These are phyloP conservation scores for Hemitrygon akajei DNA, from an alignment of 2,797 vertebrate species.

Conservation along the genomic window DNA sequence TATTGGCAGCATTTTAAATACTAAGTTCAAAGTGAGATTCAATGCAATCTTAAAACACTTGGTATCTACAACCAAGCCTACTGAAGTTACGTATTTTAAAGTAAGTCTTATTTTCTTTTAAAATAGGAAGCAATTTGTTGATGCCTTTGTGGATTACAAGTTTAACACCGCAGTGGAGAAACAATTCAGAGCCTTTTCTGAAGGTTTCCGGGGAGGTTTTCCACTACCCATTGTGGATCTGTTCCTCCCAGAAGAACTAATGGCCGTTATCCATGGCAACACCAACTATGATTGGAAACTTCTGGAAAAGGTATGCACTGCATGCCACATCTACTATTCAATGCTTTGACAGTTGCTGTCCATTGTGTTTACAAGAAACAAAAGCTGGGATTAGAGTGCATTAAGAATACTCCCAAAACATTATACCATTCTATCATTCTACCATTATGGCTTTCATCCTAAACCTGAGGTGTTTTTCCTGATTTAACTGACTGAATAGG, in stretches of 20 bases:
- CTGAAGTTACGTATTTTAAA: neutral
- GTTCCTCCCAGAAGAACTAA: conserved; percentile 54
- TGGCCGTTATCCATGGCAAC: conserved; percentile 47
- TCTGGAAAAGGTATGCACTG: conserved; percentile 51
- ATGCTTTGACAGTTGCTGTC: neutral
- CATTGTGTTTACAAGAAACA: neutral
- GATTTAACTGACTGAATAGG: neutral
- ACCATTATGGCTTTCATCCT: neutral
- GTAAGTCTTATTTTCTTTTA: conserved; percentile 19
- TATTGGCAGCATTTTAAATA: no score
- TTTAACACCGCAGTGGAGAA: conserved; percentile 50
- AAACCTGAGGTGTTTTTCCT: neutral
- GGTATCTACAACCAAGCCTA: neutral
- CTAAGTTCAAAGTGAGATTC: neutral
- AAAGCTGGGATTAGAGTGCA: neutral
- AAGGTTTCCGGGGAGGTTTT: conserved; percentile 51
- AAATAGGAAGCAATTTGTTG: conserved; percentile 56
- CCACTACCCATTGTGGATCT: conserved; percentile 48
- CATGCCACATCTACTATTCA: neutral
- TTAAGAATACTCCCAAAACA: neutral
- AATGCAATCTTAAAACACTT: neutral
- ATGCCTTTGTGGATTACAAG: conserved; percentile 54
- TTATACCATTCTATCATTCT: neutral
- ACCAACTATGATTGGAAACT: conserved; percentile 49
- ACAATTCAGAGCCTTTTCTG: conserved; percentile 49